Evolutionary conservation across 2,113 vertebrate genomes (phyloP).

Genomic region (Tricholaema leucomelas): DNA sequence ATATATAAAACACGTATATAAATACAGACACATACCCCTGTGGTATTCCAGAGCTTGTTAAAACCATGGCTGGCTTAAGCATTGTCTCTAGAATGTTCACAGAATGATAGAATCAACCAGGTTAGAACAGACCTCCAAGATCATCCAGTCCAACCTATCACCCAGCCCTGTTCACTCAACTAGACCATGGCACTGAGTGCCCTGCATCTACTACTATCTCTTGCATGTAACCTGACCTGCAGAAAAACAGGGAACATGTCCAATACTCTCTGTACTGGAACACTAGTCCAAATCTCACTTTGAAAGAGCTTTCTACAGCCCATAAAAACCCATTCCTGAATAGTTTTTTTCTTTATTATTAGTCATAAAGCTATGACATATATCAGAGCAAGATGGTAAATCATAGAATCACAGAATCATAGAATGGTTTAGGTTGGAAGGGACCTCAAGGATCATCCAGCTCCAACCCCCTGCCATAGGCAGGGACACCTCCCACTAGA

Average conservation of each 20-base stretch:
- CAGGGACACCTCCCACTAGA: no score
- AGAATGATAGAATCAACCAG: no score
- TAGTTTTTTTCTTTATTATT: neutral
- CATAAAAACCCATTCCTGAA: neutral
- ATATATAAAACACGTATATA: neutral
- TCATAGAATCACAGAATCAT: no score
- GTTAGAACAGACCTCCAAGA: no score
- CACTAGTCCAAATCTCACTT: neutral
- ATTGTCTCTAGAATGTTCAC: neutral
- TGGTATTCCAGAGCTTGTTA: neutral
- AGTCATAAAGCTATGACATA: accelerated
- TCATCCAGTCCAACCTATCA: no score
- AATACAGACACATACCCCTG: neutral
- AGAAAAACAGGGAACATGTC: neutral
- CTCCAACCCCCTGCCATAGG: no score
- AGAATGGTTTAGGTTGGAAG: no score
- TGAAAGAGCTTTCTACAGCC: neutral
- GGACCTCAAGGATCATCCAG: no score
- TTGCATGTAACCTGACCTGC: neutral
- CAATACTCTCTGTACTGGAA: neutral
- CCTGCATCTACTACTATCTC: neutral
- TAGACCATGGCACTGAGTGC: no score
- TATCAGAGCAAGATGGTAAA: neutral
- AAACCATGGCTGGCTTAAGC: neutral
- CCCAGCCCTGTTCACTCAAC: no score